Conservation (phyloP, 2,797 vertebrate genomes). For the Periophthalmus magnuspinnatus region DNA sequence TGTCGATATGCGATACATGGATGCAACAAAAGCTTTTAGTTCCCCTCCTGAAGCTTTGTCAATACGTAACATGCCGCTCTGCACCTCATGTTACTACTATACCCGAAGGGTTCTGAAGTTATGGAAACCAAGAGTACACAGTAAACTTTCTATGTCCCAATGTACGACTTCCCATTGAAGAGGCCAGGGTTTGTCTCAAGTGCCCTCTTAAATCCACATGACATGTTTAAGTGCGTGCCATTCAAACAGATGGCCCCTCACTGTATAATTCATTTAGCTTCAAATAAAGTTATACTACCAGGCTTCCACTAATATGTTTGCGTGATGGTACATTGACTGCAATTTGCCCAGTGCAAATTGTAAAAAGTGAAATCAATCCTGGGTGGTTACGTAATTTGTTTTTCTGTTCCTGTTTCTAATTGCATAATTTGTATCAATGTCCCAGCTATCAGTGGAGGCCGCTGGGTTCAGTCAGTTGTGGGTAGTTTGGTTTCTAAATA, state of each 20-base stretch:
- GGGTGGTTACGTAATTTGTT: slow-evolving; percentile 48
- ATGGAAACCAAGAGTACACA: slow-evolving; percentile 43
- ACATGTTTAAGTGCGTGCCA: slow-evolving; percentile 55
- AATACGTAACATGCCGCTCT: slow-evolving; percentile 31
- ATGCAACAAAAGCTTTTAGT: slow-evolving; percentile 52
- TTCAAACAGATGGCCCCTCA: slow-evolving; percentile 57
- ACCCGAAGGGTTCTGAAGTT: slow-evolving; percentile 49
- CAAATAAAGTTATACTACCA: slow-evolving; percentile 63
- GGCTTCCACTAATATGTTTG: slow-evolving; percentile 40
- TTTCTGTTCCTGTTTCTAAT: slow-evolving; percentile 26
- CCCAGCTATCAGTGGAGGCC: slow-evolving; percentile 18
- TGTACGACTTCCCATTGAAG: slow-evolving; percentile 54
- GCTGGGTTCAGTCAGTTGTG: slow-evolving; percentile 8
- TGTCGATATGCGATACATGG: slow-evolving; percentile 46
- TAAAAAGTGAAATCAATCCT: slow-evolving; percentile 46
- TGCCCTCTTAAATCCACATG: slow-evolving; percentile 51
- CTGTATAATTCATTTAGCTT: slow-evolving; percentile 57
- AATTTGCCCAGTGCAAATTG: slow-evolving; percentile 46
- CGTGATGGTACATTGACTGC: slow-evolving; percentile 53
- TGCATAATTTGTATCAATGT: slow-evolving; percentile 38
- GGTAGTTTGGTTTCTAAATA: slow-evolving; percentile 16
- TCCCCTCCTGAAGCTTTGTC: slow-evolving; percentile 43
- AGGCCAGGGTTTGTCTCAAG: slow-evolving; percentile 55
- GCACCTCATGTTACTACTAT: slow-evolving; percentile 51
- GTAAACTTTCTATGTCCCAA: slow-evolving; percentile 41